These are phyloP conservation scores for Halcyon chelicuti DNA, from an alignment of 2,797 vertebrate genomes.

Conservation along the genomic window DNA sequence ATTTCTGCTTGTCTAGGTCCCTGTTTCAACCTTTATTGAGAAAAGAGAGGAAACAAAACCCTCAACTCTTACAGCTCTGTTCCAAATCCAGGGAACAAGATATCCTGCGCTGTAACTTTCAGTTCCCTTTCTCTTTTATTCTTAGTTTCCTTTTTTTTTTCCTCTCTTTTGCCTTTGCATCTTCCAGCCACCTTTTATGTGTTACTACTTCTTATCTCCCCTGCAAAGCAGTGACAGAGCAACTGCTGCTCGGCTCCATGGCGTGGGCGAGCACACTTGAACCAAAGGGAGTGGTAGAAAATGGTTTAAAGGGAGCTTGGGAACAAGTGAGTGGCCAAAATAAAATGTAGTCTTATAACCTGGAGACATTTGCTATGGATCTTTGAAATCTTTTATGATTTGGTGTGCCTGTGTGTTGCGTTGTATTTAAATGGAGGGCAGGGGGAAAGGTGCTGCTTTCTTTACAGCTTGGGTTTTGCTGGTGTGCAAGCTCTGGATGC, in stretches of 20 bases:
- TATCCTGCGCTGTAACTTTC: neutral
- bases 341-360: neutral
- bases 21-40: neutral
- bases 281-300: neutral
- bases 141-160: neutral
- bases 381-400: neutral
- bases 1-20: neutral
- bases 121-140: neutral
- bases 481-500: neutral
- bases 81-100: neutral
- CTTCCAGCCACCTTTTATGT: neutral
- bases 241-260: neutral
- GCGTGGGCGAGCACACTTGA: rapidly evolving
- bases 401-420: neutral
- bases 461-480: neutral
- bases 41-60: neutral
- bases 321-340: neutral
- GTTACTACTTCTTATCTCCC: neutral
- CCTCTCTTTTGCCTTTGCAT: neutral
- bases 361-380: neutral
- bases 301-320: neutral
- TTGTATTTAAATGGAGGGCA: neutral
- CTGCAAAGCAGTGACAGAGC: neutral
- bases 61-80: neutral
- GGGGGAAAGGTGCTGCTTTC: neutral